Base-by-base conservation (phyloP, 2,888 invertebrate genomes). In the Metallyticus violacea region DNA sequence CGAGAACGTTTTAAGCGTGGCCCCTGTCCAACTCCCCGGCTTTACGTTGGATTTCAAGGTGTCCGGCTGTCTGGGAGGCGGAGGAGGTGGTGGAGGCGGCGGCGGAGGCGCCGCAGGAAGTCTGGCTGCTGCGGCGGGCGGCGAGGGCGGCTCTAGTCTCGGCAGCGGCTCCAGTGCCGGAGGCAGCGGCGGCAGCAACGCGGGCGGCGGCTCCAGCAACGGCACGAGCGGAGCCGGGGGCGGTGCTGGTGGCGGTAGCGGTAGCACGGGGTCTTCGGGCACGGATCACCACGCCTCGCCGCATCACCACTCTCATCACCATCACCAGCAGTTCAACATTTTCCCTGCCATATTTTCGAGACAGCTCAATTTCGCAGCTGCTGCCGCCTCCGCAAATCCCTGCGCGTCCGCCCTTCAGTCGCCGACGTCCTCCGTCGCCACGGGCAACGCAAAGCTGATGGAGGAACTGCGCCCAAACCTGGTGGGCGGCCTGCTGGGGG, bases 271-370 rank as follows among this genome's bases (percentile, higher is more conserved):
- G 88, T 90, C 82, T 25, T 25, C 82, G n/a, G 81, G 79, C 79
- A 79, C 79, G 29, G 85, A 79, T 9, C 94, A 94, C 90, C 95
- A 95, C 83, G 77, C 83, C 7, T 83, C 83, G 25, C 83, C 83
- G 25, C 83, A 83, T 77, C 83, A 83, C 90, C 77, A 79, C 25
- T 90, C 91, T 86, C 94, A 94, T 90, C 95, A 95, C 40, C 88
- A 88, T 25, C 88, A 88, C 89, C 96, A 97, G 91, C 97, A 97
- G 93, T 97, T 97, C 93, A 97, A 97, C 93, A 97, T 97, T 91
- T 97, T 97, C 92, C 97, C 97, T 90, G 97, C 97, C 88, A 97
- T 97, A 91, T 97, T 97, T 92, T 97, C 97, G 93, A 94, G 97
- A 89, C 97, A 97, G 92, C 94, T 97, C 90, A 97, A 97, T 92